Evolutionary conservation across 2,113 vertebrate genomes (phyloP), one percentile per base, ranked within the genome.

Genomic region (Beaufortia kweichowensis): DNA sequence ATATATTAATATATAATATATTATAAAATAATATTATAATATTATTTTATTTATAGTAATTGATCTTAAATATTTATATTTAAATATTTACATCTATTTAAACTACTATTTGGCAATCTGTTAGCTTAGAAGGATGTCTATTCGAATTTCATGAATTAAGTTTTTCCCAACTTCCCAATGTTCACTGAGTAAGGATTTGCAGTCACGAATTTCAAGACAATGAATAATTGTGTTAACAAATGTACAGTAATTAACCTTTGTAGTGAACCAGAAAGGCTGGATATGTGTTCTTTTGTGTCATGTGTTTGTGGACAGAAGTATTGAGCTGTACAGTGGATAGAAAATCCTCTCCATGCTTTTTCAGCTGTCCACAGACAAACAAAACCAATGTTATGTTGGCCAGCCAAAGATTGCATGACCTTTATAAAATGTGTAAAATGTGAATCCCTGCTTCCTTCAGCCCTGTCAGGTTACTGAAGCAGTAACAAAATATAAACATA

Each of bases 301-400:
- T 28, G 9, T 69, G 19, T n/a, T 21, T 33, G 48, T 69, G n/a
- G 29, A 69, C 48, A 69, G 66, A 33, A 15, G 29, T 69, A 48
- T 55, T 55, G 48, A 69, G 29, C 29, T 24, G 12, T 55, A 69
- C 28, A 24, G n/a, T 28, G 28, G 12, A 69, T 28, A 68, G 65
- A 55, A 10, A 69, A 69, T 69, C 67, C 67, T 69, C n/a, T 69
- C 33, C 35, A 17, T 76, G 74, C 46, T 65, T 56, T 46, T 29
- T 61, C 31, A 43, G n/a, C 48, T 55, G 26, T 17, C 29, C 63
- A 31, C 19, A 77, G 50, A 77, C 33, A 39, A n/a, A 60, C 71
- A 68, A 56, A 76, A 50, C n/a, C 65, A 60, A 39, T 60, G 79
- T 75, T 17, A 75, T 55, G 33, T n/a, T 31, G 21, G 50, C 57